Percentiles rank a stretch among this genome's conserved stretches.
These are phyloP conservation scores for Salvelinus namaycush DNA, from an alignment of 2,113 vertebrate genomes.

Conservation along the genomic window DNA sequence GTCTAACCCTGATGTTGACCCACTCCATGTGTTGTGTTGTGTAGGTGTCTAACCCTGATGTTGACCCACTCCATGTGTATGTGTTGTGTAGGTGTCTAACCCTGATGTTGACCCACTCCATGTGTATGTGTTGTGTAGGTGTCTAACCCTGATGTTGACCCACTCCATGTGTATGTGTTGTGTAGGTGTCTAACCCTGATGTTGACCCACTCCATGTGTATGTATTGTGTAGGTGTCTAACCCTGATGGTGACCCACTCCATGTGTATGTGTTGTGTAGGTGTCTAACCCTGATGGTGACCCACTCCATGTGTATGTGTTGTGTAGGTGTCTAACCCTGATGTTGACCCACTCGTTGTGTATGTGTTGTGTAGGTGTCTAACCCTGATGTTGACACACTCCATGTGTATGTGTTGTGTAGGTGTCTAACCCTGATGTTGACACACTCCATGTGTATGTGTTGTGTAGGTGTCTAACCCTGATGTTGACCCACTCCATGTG, in stretches of 20 bases:
- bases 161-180: background rate
- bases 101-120: too few relatives aligned
- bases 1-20: conserved; percentile 89
- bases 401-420: conserved; percentile 60
- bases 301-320: conserved; percentile 4
- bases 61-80: conserved; percentile 67
- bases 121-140: too few relatives aligned
- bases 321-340: conserved; percentile 90
- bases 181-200: conserved; percentile 89
- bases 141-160: background rate
- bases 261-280: conserved; percentile 68
- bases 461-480: background rate
- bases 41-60: conserved; percentile 92
- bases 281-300: conserved; percentile 91
- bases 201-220: conserved; percentile 73
- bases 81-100: conserved; percentile 78
- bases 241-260: conserved; percentile 82
- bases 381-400: conserved; percentile 83
- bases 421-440: conserved; percentile 67
- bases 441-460: too few relatives aligned
- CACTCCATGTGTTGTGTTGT: background rate
- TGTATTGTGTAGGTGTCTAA: conserved; percentile 88
- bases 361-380: conserved; percentile 81
- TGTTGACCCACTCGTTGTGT: conserved; percentile 69
- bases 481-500: background rate